Evolutionary conservation across 2,888 invertebrate species (phyloP).

Genomic region (Chrysodeixis includens): DNA sequence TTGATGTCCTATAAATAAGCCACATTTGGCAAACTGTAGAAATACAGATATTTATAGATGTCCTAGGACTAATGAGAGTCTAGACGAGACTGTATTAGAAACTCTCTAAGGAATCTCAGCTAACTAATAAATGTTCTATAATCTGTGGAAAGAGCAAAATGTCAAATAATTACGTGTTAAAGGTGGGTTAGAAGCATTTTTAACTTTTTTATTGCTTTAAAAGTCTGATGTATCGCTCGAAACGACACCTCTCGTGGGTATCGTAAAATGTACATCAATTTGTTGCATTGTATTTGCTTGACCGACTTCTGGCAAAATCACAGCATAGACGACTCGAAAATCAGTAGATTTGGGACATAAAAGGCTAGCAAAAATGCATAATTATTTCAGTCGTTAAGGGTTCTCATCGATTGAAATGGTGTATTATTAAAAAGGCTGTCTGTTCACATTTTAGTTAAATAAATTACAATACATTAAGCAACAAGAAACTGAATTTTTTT

Average conservation of each 20-base stretch:
- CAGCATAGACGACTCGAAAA: no score
- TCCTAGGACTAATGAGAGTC: background rate
- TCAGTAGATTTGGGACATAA: no score
- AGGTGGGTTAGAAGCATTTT: background rate
- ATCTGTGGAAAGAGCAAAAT: background rate
- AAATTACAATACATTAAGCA: no score
- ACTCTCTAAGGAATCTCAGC: constrained; percentile 12
- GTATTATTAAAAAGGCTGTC: no score
- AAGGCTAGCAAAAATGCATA: no score
- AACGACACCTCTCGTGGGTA: constrained; percentile 3
- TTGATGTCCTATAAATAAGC: no score
- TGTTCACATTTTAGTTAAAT: no score
- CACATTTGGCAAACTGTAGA: background rate
- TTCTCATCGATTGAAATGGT: no score
- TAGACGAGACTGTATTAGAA: constrained; percentile 8
- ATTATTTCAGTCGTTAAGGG: no score
- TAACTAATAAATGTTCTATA: background rate
- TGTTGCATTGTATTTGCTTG: background rate
- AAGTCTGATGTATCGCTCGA: constrained; percentile 1
- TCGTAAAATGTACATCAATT: constrained; percentile 8
- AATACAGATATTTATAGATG: background rate
- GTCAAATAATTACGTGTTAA: background rate
- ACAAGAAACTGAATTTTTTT: no score
- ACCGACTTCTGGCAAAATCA: no score
- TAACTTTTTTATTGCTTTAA: background rate